Conservation (phyloP, 1,140 invertebrate species). For the Anthonomus grandis region DNA sequence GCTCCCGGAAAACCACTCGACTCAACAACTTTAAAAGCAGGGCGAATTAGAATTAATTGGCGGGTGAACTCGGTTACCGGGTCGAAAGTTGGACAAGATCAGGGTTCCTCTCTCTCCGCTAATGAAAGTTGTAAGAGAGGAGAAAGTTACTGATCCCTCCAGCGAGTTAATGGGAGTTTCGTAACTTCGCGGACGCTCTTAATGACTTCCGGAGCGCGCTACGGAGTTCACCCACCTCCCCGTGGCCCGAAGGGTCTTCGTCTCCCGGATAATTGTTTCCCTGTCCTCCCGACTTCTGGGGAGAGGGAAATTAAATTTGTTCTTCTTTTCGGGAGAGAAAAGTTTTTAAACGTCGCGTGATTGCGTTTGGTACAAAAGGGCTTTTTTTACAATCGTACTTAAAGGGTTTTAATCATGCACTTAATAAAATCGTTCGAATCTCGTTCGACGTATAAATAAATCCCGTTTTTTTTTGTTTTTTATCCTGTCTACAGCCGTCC, state of each 20-base stretch:
- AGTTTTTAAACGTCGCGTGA: background rate
- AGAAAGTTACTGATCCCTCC: constrained; percentile 40
- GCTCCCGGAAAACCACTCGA: no score
- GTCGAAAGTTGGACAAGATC: constrained; percentile 48
- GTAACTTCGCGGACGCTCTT: constrained; percentile 29
- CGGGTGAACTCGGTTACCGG: constrained; percentile 42
- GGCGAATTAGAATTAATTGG: constrained; percentile 46
- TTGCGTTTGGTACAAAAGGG: constrained; percentile 7
- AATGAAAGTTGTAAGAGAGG: constrained; percentile 46
- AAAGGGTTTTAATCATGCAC: background rate
- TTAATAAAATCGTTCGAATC: background rate
- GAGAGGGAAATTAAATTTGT: constrained; percentile 27
- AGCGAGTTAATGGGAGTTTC: constrained; percentile 29
- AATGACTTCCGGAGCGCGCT: constrained; percentile 27
- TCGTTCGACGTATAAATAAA: background rate
- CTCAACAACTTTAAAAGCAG: no score
- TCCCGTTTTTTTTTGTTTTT: background rate
- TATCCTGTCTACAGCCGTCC: background rate
- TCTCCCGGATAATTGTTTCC: constrained; percentile 24
- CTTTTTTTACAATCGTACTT: background rate
- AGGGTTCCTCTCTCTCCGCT: constrained; percentile 45
- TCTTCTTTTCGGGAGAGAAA: background rate
- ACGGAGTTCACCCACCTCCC: background rate
- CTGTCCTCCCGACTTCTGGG: background rate
- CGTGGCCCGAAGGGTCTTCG: background rate